Conservation (phyloP, 2,797 vertebrate genomes). For the Coccyzus lansbergi region DNA sequence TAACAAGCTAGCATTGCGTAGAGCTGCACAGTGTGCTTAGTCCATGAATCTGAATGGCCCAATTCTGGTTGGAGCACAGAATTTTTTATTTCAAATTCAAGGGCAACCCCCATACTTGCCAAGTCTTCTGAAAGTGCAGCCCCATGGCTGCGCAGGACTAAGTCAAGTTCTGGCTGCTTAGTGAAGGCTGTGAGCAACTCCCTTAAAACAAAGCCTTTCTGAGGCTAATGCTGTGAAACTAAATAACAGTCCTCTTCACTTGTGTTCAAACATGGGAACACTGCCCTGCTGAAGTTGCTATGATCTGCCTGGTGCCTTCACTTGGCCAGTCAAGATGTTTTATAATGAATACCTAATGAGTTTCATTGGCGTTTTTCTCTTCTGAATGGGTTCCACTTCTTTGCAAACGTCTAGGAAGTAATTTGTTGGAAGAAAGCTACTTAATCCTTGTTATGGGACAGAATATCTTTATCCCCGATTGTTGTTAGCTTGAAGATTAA, state of each 20-base stretch:
- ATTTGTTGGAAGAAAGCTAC: not conserved
- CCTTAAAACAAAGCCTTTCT: not conserved
- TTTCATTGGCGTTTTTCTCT: not conserved
- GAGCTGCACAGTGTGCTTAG: not conserved
- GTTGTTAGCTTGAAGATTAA: not conserved
- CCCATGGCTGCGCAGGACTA: not conserved
- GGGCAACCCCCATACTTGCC: not conserved
- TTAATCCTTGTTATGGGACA: not conserved
- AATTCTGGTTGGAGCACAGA: not conserved
- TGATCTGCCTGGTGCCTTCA: not conserved
- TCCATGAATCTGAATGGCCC: not conserved
- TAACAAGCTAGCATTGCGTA: accelerated
- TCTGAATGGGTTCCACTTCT: not conserved
- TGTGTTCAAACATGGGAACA: accelerated
- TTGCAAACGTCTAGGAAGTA: not conserved
- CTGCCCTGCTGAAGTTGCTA: not conserved
- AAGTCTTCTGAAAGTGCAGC: not conserved
- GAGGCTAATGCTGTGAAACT: not conserved
- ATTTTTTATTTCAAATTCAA: not conserved
- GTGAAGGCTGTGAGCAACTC: not conserved
- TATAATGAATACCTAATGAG: not conserved
- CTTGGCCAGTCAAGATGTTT: not conserved
- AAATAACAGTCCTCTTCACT: not conserved
- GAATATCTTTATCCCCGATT: not conserved
- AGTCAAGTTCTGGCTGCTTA: not conserved